Conservation (phyloP, 1,140 invertebrate species). For the Archegozetes longisetosus region DNA sequence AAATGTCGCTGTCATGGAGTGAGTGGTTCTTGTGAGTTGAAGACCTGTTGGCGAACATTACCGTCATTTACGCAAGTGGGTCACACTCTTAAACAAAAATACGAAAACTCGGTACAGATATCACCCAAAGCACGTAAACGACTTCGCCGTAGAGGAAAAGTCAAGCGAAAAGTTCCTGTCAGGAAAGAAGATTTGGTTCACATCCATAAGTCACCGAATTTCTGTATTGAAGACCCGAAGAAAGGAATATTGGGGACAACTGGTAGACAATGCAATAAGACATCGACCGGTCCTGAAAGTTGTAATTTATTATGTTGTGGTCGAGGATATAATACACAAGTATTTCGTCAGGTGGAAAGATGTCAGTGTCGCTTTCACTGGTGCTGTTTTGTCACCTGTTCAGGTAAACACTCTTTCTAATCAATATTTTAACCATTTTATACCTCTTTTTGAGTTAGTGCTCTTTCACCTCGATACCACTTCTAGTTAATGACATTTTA, state of each 20-base stretch:
- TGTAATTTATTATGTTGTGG: slow-evolving; percentile 47
- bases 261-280: slow-evolving; percentile 43
- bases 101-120: slow-evolving; percentile 33
- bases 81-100: slow-evolving; percentile 37
- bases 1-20: slow-evolving; percentile 90
- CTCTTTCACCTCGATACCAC: no score
- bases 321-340: slow-evolving; percentile 42
- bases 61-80: slow-evolving; percentile 39
- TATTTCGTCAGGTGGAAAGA: slow-evolving; percentile 25
- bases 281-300: slow-evolving; percentile 44
- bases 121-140: slow-evolving; percentile 24
- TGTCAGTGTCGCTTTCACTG: slow-evolving; percentile 47
- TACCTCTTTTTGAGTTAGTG: background rate
- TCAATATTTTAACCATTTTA: background rate
- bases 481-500: no score
- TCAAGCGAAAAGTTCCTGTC: slow-evolving; percentile 18
- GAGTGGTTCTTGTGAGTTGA: slow-evolving; percentile 79
- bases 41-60: slow-evolving; percentile 68
- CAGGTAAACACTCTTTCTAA: background rate
- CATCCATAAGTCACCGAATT: slow-evolving; percentile 45
- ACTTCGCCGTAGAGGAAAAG: slow-evolving; percentile 26
- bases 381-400: slow-evolving; percentile 45
- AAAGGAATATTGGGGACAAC: slow-evolving; percentile 43
- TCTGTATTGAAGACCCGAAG: slow-evolving; percentile 39
- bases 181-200: slow-evolving; percentile 37